Conservation (phyloP, 2,888 invertebrate genomes). For the Aphrophora alni region DNA sequence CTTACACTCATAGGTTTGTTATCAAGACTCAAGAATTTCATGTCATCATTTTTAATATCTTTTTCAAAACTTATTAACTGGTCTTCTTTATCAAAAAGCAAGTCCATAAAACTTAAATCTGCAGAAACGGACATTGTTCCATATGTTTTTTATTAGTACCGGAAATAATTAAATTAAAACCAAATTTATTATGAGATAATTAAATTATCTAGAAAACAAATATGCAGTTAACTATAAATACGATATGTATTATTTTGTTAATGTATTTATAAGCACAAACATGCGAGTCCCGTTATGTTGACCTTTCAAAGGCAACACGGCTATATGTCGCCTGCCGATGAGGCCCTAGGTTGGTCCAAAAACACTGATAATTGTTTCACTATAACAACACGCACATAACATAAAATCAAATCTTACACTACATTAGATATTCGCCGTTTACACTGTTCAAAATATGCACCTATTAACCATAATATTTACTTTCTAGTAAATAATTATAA, state of each 20-base stretch:
- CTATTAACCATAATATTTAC: background rate
- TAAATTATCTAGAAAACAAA: background rate
- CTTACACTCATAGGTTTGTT: constrained; percentile 41
- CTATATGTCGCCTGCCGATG: background rate
- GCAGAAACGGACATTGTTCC: constrained; percentile 54
- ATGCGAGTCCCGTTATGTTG: constrained; percentile 2
- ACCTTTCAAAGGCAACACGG: constrained; percentile 9
- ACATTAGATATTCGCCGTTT: background rate
- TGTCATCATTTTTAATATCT: constrained; percentile 50
- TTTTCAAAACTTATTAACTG: constrained; percentile 53
- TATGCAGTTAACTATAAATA: background rate
- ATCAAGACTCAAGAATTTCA: constrained; percentile 33
- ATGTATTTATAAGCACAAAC: background rate
- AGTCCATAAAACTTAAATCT: constrained; percentile 58
- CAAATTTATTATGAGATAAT: background rate
- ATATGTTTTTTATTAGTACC: constrained; percentile 30
- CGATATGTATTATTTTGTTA: background rate
- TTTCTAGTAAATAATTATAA: background rate
- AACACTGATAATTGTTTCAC: background rate
- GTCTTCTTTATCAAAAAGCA: constrained; percentile 57
- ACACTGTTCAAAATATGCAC: background rate
- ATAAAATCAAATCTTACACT: background rate
- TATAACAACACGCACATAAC: background rate
- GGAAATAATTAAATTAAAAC: background rate
- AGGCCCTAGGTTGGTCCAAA: background rate